These are phyloP conservation scores for Sesia apiformis DNA, from an alignment of 2,888 invertebrate genomes.

Conservation along the genomic window DNA sequence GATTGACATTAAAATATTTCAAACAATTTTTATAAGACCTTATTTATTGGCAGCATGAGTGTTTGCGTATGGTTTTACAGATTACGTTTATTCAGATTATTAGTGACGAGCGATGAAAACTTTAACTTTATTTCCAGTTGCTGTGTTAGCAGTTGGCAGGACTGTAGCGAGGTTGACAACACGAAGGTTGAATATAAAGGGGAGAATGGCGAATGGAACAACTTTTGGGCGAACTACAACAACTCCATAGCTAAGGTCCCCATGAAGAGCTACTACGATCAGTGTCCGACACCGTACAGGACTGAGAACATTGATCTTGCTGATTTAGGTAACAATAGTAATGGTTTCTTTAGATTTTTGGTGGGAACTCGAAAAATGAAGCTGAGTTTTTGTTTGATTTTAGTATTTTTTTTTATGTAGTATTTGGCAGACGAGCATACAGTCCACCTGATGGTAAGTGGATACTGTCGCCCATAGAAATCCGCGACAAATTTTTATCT, in stretches of 20 bases:
- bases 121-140: constrained; percentile 18
- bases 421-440: too few relatives aligned
- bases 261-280: constrained; percentile 48
- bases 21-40: too few relatives aligned
- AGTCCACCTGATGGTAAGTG: too few relatives aligned
- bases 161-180: constrained; percentile 24
- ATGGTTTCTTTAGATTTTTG: background rate
- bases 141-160: constrained; percentile 47
- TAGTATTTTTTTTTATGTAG: background rate
- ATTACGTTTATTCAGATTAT: background rate
- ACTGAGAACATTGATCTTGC: constrained; percentile 44
- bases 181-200: constrained; percentile 20
- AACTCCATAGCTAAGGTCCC: constrained; percentile 38
- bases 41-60: too few relatives aligned
- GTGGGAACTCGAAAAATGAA: background rate
- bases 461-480: too few relatives aligned
- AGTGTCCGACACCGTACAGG: constrained; percentile 59
- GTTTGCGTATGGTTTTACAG: background rate
- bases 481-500: too few relatives aligned
- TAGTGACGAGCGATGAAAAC: too few relatives aligned
- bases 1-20: too few relatives aligned
- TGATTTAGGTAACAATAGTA: constrained; percentile 33
- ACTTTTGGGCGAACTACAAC: constrained; percentile 64
- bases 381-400: background rate
- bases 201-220: constrained; percentile 47